Conservation (phyloP, 2,797 vertebrate species). For the Nothura maculosa region DNA sequence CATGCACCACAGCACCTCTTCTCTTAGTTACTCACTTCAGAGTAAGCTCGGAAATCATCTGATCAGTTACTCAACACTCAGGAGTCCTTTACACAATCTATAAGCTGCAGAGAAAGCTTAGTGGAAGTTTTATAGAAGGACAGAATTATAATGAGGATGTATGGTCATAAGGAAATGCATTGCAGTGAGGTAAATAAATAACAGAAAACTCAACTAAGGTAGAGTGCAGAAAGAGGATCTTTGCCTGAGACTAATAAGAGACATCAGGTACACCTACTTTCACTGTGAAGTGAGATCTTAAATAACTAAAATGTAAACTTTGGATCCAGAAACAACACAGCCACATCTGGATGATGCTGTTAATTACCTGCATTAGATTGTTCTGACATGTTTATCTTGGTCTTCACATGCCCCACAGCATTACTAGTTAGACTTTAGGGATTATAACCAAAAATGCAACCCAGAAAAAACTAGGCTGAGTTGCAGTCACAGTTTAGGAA, state of each 20-base stretch:
- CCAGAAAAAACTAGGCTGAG: neutral
- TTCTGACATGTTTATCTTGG: neutral
- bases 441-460: neutral
- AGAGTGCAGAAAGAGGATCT: slow-evolving; percentile 10
- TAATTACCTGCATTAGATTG: slow-evolving; percentile 32
- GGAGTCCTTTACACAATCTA: slow-evolving; percentile 14
- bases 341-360: neutral
- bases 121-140: slow-evolving; percentile 5
- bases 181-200: slow-evolving; percentile 38
- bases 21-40: slow-evolving; percentile 6
- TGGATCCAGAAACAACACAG: neutral
- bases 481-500: neutral
- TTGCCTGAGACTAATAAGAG: neutral
- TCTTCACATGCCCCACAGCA: neutral
- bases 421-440: neutral
- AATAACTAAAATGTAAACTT: slow-evolving; percentile 14
- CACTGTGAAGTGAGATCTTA: neutral
- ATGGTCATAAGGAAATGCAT: neutral
- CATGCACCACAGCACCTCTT: neutral
- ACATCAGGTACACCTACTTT: neutral
- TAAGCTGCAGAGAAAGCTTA: neutral
- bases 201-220: neutral
- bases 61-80: slow-evolving; percentile 16
- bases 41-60: slow-evolving; percentile 18
- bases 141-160: slow-evolving; percentile 34